These are phyloP conservation scores for Callipepla californica DNA, from an alignment of 2,113 vertebrate species.

Conservation along the genomic window DNA sequence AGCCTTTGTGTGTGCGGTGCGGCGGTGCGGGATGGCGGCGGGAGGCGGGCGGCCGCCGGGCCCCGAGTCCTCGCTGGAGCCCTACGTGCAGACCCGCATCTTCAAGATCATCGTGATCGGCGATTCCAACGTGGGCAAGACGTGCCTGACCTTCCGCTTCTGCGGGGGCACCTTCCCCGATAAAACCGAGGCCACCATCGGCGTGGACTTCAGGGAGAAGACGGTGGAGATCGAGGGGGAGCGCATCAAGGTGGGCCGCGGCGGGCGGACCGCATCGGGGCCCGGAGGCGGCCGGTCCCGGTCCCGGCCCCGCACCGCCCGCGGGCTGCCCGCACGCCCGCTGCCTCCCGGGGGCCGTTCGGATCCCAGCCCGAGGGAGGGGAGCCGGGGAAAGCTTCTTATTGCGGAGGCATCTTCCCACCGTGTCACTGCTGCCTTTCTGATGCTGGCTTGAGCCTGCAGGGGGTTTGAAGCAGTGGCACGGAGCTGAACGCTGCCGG, in stretches of 20 bases:
- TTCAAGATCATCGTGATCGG: constrained; percentile 99
- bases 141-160: constrained; percentile 96
- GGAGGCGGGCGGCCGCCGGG: constrained; percentile 66
- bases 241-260: constrained; percentile 91
- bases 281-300: neutral
- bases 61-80: constrained; percentile 86
- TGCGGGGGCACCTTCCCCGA: constrained; percentile 94
- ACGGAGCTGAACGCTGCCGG: rapidly evolving
- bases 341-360: neutral
- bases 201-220: constrained; percentile 97
- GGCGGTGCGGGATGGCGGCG: constrained; percentile 9
- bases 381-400: neutral
- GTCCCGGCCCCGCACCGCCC: neutral
- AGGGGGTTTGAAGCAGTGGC: neutral
- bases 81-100: constrained; percentile 93
- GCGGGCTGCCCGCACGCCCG: neutral
- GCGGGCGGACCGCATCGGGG: neutral
- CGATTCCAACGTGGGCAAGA: constrained; percentile 97
- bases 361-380: neutral
- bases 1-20: neutral
- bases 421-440: neutral
- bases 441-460: neutral
- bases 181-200: constrained; percentile 96
- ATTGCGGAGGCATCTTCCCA: neutral
- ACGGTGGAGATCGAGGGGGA: constrained; percentile 96